Evolutionary conservation across 2,113 vertebrate genomes (phyloP), one percentile per base, ranked within the genome.

Genomic region (Chamaea fasciata): DNA sequence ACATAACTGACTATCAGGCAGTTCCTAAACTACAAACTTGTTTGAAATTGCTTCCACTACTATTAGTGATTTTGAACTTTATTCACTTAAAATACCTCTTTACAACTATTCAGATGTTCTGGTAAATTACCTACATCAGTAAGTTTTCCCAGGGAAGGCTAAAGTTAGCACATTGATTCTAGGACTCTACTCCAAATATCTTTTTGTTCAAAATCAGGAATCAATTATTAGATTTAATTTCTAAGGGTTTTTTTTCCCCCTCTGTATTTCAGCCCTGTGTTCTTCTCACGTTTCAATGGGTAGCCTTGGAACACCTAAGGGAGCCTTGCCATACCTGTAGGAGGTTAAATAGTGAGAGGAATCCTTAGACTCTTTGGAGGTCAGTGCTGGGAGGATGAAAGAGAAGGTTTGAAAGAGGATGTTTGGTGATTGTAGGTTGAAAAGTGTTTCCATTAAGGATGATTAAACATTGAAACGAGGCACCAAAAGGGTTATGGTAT

Each of bases 201-300:
- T 53, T 42, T 42, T 22, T 37, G 8, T 39, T 78, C 39, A 59
- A 71, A 85, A 41, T 56, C 28, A 33, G 15, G 27, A 60, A 56
- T 57, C 9, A 7, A 3, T 60, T 7, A 52, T 37, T 78, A 46
- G 18, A 33, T 60, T 69, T 64, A 4, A 46, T 13, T 68, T 71
- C 14, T 39, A 11, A 23, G 5, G 3, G 9, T 2, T 16, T 39
- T 73, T 50, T 44, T 22, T 41, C 11, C 1, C 8, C 7, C 8
- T 23, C 28, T 50, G 30, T 47, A 15, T 31, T 44, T 77, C 41
- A 73, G 8, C 8, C n/a, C 20, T 12, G 2, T 19, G 12, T 28
- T 87, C 12, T 10, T 80, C 10, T 74, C 23, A 1, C 1, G 1
- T 69, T 56, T 65, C 15, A 4, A 0, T 70, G 39, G 8, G 2